Conservation (phyloP, 2,888 invertebrate species). For the Heliconius charithonia region DNA sequence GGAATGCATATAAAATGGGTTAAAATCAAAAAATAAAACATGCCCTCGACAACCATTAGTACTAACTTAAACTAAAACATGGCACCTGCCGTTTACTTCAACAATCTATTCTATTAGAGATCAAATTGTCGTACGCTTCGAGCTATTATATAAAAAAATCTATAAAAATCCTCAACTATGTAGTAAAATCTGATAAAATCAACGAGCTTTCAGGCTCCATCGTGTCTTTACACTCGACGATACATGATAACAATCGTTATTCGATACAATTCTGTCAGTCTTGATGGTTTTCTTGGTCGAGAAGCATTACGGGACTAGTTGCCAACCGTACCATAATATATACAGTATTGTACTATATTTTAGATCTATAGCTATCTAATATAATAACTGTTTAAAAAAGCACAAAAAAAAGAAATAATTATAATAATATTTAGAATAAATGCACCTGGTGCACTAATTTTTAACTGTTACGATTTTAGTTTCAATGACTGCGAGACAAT, state of each 20-base stretch:
- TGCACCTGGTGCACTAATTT: neutral
- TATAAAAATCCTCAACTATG: conserved; percentile 57
- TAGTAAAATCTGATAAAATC: conserved; percentile 64
- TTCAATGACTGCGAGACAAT: neutral
- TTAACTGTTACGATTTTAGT: neutral
- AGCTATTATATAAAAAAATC: conserved; percentile 71
- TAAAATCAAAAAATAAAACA: conserved; percentile 80
- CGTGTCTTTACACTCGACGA: conserved; percentile 23
- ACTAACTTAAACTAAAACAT: conserved; percentile 56
- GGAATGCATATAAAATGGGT: conserved; percentile 60
- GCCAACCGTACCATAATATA: neutral
- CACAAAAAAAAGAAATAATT: too few relatives aligned
- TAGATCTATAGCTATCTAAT: neutral
- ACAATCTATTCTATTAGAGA: conserved; percentile 73
- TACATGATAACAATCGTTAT: conserved; percentile 22
- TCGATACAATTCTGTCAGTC: conserved; percentile 44
- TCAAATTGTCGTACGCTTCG: conserved; percentile 77
- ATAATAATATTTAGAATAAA: too few relatives aligned
- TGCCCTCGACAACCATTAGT: conserved; percentile 62
- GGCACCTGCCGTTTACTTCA: conserved; percentile 77
- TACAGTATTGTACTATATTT: neutral
- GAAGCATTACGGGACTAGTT: conserved; percentile 35
- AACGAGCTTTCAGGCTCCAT: conserved; percentile 49
- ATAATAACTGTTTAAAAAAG: neutral
- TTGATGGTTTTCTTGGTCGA: conserved; percentile 41